Base-by-base conservation (phyloP, 2,888 invertebrate species). In the Cosmia trapezina region DNA sequence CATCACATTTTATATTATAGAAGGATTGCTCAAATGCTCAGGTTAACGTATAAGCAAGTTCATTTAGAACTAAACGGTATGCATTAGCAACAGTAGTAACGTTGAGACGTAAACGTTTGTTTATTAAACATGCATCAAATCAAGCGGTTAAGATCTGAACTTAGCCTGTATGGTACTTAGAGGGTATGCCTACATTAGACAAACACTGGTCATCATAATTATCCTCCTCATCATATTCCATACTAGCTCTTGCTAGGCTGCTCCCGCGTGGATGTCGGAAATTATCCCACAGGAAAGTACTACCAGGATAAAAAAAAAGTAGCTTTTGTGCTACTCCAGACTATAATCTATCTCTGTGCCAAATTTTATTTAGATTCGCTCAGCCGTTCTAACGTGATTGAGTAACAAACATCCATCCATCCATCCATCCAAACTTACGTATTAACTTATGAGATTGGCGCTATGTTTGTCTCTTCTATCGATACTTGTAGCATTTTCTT, bases 131-230 rank as follows among this genome's bases (percentile, higher is more conserved):
- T 41, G 51, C 41, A 14, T 69, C 51, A 66, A 66, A 33, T 45
- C n/a, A 47, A n/a, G 17, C n/a, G 75, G 62, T 53, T 60, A 28
- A 12, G 11, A 22, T 22, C 51, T 72, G 74, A 74, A 74, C 74
- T 45, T 28, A 74, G 19, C 11, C 2, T 14, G 11, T 6, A 45
- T 8, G 2, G 19, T 37, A 70, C 37, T 12, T 41, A 33, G 2
- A 4, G 3, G 33, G 33, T 33, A 49, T 49, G 22, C n/a, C 33
- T 22, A 12, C 17, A 47, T 8, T 71, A 17, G 5, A 28, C 4
- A 17, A 12, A 66, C 43, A 43, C n/a, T 22, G 37, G 14, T 11
- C 22, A 7, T 22, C 8, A 4, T 43, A 2, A 41, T 41, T 41
- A 1, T 41, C 41, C 8, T 41, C 8, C 41, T 41, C 5, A 4